A percentile compares a stretch with the other conserved stretches of the same genome.
Evolutionary conservation across 2,113 vertebrate genomes (phyloP).

Genomic region (Macrotis lagotis): DNA sequence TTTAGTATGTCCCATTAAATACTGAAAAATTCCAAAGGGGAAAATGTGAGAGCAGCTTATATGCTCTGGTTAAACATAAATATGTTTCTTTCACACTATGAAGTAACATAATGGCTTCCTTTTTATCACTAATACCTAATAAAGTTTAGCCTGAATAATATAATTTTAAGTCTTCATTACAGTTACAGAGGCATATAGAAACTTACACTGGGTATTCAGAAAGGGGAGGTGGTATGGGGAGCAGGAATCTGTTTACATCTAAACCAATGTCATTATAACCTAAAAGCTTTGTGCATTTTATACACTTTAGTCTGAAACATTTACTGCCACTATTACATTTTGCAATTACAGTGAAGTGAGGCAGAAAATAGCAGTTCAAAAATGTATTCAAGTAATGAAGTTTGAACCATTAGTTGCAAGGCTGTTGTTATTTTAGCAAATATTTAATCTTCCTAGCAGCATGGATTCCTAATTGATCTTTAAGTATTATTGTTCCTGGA

Average conservation of each 20-base stretch:
- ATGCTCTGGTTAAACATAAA: background rate
- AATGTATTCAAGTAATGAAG: constrained; percentile 83
- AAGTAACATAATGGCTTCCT: constrained; percentile 45
- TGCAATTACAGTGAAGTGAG: constrained; percentile 87
- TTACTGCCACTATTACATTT: constrained; percentile 79
- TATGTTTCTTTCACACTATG: background rate
- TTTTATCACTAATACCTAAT: constrained; percentile 59
- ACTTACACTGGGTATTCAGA: constrained; percentile 30
- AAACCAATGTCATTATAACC: constrained; percentile 71
- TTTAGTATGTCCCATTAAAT: background rate
- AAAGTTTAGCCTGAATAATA: constrained; percentile 71
- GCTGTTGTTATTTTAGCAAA: constrained; percentile 86
- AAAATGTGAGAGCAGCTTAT: background rate
- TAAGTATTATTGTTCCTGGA: constrained; percentile 83
- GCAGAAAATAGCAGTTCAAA: constrained; percentile 86
- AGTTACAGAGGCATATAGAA: constrained; percentile 47
- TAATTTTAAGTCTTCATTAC: constrained; percentile 51
- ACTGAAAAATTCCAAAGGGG: background rate
- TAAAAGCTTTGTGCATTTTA: constrained; percentile 80
- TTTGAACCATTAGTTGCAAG: constrained; percentile 84
- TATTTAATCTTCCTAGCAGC: constrained; percentile 84
- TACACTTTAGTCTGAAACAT: constrained; percentile 74
- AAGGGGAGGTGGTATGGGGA: background rate
- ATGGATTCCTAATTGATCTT: constrained; percentile 85
- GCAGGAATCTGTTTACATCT: constrained; percentile 72